phyloP scores from a whole-genome alignment of 2,113 vertebrate species.

The Acrocephalus kingi region DNA sequence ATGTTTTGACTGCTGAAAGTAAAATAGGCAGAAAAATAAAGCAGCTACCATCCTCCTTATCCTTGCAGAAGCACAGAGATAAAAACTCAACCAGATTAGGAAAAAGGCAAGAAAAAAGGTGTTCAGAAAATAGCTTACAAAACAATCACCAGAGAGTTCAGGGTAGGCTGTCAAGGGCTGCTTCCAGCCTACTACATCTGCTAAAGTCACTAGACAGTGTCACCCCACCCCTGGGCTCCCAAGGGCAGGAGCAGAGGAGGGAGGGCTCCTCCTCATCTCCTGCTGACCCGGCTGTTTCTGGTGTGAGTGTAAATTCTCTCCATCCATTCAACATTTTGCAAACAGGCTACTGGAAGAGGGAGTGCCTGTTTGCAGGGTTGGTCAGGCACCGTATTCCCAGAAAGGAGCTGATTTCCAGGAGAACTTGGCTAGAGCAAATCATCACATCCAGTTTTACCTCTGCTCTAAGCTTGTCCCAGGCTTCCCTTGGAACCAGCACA shows the following conservation, averaged over 20 bases:
- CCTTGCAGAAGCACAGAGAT: not conserved
- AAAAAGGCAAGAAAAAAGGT: not conserved
- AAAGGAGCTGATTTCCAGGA: not conserved
- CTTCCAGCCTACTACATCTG: conserved; percentile 32
- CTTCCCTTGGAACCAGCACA: not conserved
- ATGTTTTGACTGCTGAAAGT: not conserved
- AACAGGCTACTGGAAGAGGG: conserved; percentile 25
- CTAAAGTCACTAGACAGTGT: conserved; percentile 28
- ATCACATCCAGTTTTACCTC: not conserved
- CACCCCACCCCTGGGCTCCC: conserved; percentile 30
- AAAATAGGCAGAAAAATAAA: not conserved
- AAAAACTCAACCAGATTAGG: not conserved
- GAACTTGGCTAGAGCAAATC: not conserved
- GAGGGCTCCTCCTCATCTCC: conserved; percentile 28
- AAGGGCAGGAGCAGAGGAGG: not conserved
- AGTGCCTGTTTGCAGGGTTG: not conserved
- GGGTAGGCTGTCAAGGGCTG: not conserved
- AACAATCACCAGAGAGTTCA: conserved; percentile 5
- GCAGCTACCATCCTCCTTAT: not conserved
- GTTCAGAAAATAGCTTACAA: not conserved
- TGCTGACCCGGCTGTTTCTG: not conserved
- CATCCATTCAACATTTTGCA: conserved; percentile 20
- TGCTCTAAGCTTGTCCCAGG: not conserved
- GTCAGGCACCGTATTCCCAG: not conserved
- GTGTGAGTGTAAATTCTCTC: not conserved